Evolutionary conservation across 2,113 vertebrate species (phyloP).

Genomic region (Epinephelus lanceolatus): DNA sequence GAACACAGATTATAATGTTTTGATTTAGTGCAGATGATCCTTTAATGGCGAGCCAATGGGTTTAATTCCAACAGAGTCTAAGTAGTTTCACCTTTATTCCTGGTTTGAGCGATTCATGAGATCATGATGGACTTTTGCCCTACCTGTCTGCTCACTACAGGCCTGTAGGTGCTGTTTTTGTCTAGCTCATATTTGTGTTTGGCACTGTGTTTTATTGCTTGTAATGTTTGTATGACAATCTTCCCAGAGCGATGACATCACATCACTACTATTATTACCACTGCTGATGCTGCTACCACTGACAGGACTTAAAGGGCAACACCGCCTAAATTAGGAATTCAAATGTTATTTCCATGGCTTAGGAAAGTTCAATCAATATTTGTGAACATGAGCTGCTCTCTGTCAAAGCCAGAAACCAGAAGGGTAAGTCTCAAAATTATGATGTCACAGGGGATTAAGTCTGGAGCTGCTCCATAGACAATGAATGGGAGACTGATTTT

Average conservation of each 20-base stretch:
- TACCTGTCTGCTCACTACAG: slow-evolving; percentile 7
- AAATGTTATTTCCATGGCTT: too few relatives aligned
- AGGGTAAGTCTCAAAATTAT: too few relatives aligned
- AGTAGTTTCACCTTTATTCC: slow-evolving; percentile 21
- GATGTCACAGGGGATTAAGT: too few relatives aligned
- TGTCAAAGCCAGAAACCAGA: too few relatives aligned
- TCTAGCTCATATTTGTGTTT: slow-evolving; percentile 27
- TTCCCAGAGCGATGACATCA: slow-evolving; percentile 29
- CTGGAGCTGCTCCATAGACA: too few relatives aligned
- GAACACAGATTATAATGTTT: slow-evolving; percentile 45
- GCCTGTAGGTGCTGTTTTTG: slow-evolving; percentile 6
- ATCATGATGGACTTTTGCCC: background rate
- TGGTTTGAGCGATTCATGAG: slow-evolving; percentile 30
- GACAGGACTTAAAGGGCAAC: background rate
- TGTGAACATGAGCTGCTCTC: too few relatives aligned
- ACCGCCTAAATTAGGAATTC: too few relatives aligned
- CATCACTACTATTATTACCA: slow-evolving; percentile 13
- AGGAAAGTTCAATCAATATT: too few relatives aligned
- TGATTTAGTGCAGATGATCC: slow-evolving; percentile 46
- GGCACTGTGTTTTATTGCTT: slow-evolving; percentile 26
- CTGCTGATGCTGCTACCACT: slow-evolving; percentile 1
- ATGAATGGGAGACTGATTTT: too few relatives aligned
- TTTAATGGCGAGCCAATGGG: slow-evolving; percentile 29
- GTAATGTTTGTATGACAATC: slow-evolving; percentile 24
- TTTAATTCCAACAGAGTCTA: slow-evolving; percentile 30